Conservation (phyloP, 1,140 invertebrate species). For the Delia radicum region DNA sequence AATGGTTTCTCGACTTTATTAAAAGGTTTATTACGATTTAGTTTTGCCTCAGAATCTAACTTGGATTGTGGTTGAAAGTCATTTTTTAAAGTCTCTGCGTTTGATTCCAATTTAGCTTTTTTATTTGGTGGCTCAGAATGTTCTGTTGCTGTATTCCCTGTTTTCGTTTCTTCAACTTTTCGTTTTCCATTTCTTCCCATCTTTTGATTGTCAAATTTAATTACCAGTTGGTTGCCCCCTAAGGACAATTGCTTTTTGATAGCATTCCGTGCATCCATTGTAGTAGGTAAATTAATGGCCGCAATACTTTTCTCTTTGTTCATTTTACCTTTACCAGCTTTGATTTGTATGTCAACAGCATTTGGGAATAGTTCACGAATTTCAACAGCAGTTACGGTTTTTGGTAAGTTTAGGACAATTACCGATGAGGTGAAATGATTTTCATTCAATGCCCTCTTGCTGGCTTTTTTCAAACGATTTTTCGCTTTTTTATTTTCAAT, state of each 20-base stretch:
- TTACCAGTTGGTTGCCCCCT: slow-evolving; percentile 35
- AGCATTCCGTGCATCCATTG: slow-evolving; percentile 41
- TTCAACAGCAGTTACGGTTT: slow-evolving; percentile 37
- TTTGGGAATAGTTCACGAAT: slow-evolving; percentile 43
- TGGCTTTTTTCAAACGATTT: slow-evolving; percentile 37
- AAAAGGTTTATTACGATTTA: no score
- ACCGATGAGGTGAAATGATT: slow-evolving; percentile 44
- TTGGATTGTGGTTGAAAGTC: no score
- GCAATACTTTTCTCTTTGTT: slow-evolving; percentile 38
- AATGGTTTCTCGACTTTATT: no score
- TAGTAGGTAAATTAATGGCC: slow-evolving; percentile 44
- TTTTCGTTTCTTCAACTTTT: no score
- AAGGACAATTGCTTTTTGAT: slow-evolving; percentile 39
- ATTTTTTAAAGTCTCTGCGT: no score
- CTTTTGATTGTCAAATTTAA: slow-evolving; percentile 42
- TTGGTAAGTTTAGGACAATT: slow-evolving; percentile 46
- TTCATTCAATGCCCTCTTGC: slow-evolving; percentile 33
- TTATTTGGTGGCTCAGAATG: no score
- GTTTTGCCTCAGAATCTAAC: no score
- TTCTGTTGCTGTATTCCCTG: no score
- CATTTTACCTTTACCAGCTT: slow-evolving; percentile 30
- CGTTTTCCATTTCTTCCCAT: slow-evolving; percentile 2
- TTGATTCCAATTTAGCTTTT: no score
- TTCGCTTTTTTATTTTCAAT: slow-evolving; percentile 44
- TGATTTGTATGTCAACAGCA: slow-evolving; percentile 49